Base-by-base conservation (phyloP, 2,797 vertebrate species). In the Choloepus didactylus region DNA sequence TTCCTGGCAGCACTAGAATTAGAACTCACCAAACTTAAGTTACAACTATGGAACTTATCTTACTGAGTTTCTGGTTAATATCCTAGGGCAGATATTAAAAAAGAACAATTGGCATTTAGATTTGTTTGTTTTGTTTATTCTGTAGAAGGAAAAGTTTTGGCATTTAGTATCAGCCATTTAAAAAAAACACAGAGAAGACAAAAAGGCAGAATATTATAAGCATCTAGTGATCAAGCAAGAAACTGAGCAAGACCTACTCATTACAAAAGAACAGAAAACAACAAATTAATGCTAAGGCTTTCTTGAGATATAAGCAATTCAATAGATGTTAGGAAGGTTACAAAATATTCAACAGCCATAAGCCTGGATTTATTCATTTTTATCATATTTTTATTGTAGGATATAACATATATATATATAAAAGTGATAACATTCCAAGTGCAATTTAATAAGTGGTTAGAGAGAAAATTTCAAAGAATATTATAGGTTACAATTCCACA, bases 221-320 rank as follows among this genome's bases (percentile, higher is more conserved):
- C 59, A 92, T 44, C 41, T 87, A 84, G 9, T 72, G 81, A 88
- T 38, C 67, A 87, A 87, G 83, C n/a, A 88, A 86, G 72, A 95
- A 94, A 92, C 15, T 11, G 21, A 93, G n/a, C 19, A 86, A 94
- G 72, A 85, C 18, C 41, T 85, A 77, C 73, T 69, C 9, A 49
- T 66, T n/a, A 79, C 60, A 79, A 54, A 91, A 73, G 60, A 87
- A 76, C 38, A 87, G 77, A 93, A 93, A 89, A 51, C 29, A 69
- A 19, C 12, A 91, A 88, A 89, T 93, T 89, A 67, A 89, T 70
- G 81, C 29, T 60, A 82, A 70, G 29, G 8, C 73, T 88, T 44
- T 69, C 80, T 51, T 23, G 56, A 16, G 35, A 80, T 93, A 59
- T 54, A 3, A 76, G 81, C 11, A 91, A 79, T 16, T 49, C 16